A percentile compares a stretch with the other conserved stretches of the same genome.
Conservation (phyloP, 1,140 invertebrate species). For the Papilio aristodemus region DNA sequence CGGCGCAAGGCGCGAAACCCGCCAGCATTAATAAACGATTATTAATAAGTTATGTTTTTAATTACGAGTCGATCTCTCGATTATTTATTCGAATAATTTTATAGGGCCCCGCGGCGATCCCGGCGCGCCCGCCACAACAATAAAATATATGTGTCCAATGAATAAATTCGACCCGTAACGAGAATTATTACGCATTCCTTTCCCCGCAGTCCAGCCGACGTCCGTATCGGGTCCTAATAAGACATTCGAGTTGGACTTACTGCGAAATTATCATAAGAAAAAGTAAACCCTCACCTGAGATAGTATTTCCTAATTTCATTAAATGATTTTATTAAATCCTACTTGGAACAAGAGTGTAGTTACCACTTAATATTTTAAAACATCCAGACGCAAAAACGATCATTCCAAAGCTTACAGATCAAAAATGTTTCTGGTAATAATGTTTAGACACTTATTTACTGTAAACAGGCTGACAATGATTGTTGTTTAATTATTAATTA, state of each 20-base stretch:
- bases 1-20: conserved; percentile 64
- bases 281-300: too few relatives aligned
- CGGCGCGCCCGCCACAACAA: conserved; percentile 58
- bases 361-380: too few relatives aligned
- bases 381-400: too few relatives aligned
- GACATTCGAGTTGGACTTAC: conserved; percentile 21
- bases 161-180: conserved; percentile 78
- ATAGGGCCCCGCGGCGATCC: conserved; percentile 71
- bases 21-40: conserved; percentile 73
- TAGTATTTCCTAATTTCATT: too few relatives aligned
- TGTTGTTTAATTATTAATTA: not conserved
- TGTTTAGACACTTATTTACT: too few relatives aligned
- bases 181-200: conserved; percentile 68
- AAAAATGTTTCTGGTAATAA: too few relatives aligned
- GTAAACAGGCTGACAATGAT: too few relatives aligned
- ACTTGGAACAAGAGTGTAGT: too few relatives aligned
- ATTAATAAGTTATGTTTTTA: conserved; percentile 79
- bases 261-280: not conserved
- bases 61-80: conserved; percentile 66
- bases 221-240: conserved; percentile 42
- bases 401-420: too few relatives aligned
- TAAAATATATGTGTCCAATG: conserved; percentile 72
- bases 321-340: too few relatives aligned
- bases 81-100: conserved; percentile 78
- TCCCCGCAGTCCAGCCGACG: conserved; percentile 45